Evolutionary conservation across 1,140 invertebrate genomes (phyloP), one percentile per base, ranked within the genome.

Genomic region (Macrobrachium nipponense): DNA sequence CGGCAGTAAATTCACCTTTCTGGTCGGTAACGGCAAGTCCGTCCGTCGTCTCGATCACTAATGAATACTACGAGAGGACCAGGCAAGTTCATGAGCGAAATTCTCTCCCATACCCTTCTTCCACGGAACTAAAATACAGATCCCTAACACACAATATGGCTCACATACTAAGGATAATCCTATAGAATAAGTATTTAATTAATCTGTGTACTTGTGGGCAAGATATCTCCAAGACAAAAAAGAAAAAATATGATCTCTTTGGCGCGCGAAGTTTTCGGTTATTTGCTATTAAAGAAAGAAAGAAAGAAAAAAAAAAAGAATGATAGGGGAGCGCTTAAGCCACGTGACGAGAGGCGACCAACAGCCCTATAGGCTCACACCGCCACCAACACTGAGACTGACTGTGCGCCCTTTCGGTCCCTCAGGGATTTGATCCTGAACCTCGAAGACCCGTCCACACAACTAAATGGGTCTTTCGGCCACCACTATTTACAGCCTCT

Each of bases 401-500:
- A 66, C 70, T 73, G 23, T 18, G 17, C 70, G 23, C 70, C 27
- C 70, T 73, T 43, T 15, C 4, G 23, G 23, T 20, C n/a, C 27
- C 70, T 20, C 23, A 5, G 27, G 17, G 15, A 23, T 43, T 18
- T 60, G 77, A 86, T 73, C 77, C 84, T 86, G 72, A 80, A 86
- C 84, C 84, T 62, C 51, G 51, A 80, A 36, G 84, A 51, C 70
- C 59, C 84, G 84, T 80, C 84, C 84, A 86, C 20, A 80, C 20
- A 72, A 86, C 84, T 86, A 86, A 86, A 86, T 80, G 84, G 78
- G 84, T 58, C 61, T 80, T 80, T 61, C 59, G 66, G 18, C 18
- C 23, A 75, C 64, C 84, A 80, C 58, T 86, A 86, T 86, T 86
- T 86, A 86, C 84, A 77, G 77, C 64, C 77, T 36, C 77, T 73